Evolutionary conservation across 1,140 invertebrate genomes (phyloP).

Genomic region (Acromyrmex echinatior): DNA sequence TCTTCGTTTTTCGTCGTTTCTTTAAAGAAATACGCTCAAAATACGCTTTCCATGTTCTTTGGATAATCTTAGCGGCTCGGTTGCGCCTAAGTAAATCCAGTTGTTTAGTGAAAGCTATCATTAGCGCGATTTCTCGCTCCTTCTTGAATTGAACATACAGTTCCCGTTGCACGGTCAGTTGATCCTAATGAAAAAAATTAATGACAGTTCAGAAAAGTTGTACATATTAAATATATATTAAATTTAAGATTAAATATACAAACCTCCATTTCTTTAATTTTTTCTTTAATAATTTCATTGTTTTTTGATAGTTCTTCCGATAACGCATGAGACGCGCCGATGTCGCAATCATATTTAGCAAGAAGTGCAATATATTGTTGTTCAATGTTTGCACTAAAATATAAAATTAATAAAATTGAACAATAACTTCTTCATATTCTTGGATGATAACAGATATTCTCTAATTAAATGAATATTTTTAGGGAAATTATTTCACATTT

Average conservation of each 20-base stretch:
- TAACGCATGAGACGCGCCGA: neutral
- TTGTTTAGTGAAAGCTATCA: constrained; percentile 27
- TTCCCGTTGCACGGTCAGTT: neutral
- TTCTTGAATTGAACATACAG: constrained; percentile 14
- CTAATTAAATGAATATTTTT: neutral
- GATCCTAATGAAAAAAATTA: neutral
- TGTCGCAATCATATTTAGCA: constrained; percentile 40
- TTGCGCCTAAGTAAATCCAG: constrained; percentile 10
- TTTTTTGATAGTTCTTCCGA: constrained; percentile 14
- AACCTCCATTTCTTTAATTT: constrained; percentile 41
- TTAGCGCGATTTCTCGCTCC: constrained; percentile 29
- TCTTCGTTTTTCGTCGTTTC: constrained; percentile 44
- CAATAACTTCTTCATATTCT: neutral
- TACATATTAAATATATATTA: neutral
- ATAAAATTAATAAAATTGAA: constrained; percentile 16
- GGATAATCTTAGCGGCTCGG: constrained; percentile 27
- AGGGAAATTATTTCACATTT: neutral
- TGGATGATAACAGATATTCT: neutral
- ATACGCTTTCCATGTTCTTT: constrained; percentile 29
- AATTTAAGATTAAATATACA: neutral
- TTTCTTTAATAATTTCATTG: constrained; percentile 3
- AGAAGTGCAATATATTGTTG: constrained; percentile 9
- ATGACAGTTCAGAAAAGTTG: neutral
- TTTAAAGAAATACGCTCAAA: constrained; percentile 35
- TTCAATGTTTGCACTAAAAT: constrained; percentile 26